Evolutionary conservation across 1,140 invertebrate species (phyloP), one percentile per base, ranked within the genome.

Genomic region (Drosophila hydei): DNA sequence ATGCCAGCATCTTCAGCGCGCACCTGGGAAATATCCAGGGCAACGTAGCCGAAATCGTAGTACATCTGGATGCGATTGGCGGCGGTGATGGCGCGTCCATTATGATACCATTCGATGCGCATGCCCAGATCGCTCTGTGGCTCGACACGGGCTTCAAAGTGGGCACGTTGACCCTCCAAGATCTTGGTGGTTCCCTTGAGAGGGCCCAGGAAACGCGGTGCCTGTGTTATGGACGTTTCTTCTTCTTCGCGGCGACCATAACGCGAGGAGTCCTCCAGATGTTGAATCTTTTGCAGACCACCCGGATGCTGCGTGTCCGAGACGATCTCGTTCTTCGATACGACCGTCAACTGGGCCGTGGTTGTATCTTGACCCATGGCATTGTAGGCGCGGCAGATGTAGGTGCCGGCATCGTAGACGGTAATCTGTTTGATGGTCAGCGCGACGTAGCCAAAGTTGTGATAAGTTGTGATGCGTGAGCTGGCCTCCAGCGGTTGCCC

Each of bases 371-470:
- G 96, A 1, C 98, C 98, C 61, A 97, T 94, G 58, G 94, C 94
- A 87, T 98, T 99, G 72, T 94, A 96, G 5, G 97, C 98, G 56
- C 95, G 93, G 91, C 97, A 98, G 16, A 96, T 97, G 84, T 99
- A 99, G 68, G 95, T 94, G 23, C 99, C 99, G 52, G 96, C 95
- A 93, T 99, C 98, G 67, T 97, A 95, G 25, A 96, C 93, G 11
- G 96, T 96, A 8, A 99, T 96, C 72, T 97, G 96, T 90, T 99
- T 98, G 62, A 99, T 97, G 12, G 98, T 99, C 48, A 99, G 92
- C 0, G 98, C 98, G 67, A 99, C 97, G 88, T 98, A 98, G 47
- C 98, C 98, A 91, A 99, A 99, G 90, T 99, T 98, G 91, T 98
- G 98, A 93, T 98, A 98, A 30, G 96, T 96, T 64, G 97, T 98